These are phyloP conservation scores for Acholoe squamosa DNA, from an alignment of 2,888 invertebrate species.

Conservation along the genomic window DNA sequence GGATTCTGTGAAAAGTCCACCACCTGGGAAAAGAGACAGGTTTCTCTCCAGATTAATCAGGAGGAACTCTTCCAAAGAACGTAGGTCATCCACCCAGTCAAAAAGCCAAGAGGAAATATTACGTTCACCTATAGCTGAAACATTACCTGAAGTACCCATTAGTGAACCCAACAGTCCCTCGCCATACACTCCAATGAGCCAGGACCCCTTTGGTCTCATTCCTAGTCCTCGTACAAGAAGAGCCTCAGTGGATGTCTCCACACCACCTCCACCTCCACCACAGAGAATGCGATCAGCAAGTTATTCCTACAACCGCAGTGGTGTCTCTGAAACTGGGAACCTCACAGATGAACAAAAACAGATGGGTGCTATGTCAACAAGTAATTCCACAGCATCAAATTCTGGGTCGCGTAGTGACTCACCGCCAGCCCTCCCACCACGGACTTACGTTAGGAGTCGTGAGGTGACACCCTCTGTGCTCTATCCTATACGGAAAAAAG, in stretches of 20 bases:
- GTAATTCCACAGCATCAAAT: neutral
- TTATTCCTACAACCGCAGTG: slow-evolving; percentile 31
- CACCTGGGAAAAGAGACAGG: slow-evolving; percentile 49
- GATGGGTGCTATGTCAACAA: neutral
- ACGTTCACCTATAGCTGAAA: slow-evolving; percentile 52
- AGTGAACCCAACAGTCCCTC: slow-evolving; percentile 51
- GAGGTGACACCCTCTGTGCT: neutral
- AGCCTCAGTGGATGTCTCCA: slow-evolving; percentile 24
- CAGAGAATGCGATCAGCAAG: neutral
- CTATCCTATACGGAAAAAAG: neutral
- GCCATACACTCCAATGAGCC: neutral
- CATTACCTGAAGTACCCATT: slow-evolving; percentile 50
- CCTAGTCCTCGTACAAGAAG: neutral
- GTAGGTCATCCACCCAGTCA: slow-evolving; percentile 40
- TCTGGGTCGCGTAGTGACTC: slow-evolving; percentile 24
- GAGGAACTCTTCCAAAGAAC: slow-evolving; percentile 65
- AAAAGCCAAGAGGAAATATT: slow-evolving; percentile 59
- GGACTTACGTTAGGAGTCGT: slow-evolving; percentile 7
- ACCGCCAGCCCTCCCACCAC: slow-evolving; percentile 47
- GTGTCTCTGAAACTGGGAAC: slow-evolving; percentile 19
- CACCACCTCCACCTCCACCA: neutral
- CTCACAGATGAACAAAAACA: slow-evolving; percentile 63
- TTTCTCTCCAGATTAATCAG: slow-evolving; percentile 66
- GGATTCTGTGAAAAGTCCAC: slow-evolving; percentile 54
- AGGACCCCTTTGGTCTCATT: slow-evolving; percentile 55